These are phyloP conservation scores for Atherinomorus stipes DNA, from an alignment of 2,113 vertebrate genomes.

Conservation along the genomic window DNA sequence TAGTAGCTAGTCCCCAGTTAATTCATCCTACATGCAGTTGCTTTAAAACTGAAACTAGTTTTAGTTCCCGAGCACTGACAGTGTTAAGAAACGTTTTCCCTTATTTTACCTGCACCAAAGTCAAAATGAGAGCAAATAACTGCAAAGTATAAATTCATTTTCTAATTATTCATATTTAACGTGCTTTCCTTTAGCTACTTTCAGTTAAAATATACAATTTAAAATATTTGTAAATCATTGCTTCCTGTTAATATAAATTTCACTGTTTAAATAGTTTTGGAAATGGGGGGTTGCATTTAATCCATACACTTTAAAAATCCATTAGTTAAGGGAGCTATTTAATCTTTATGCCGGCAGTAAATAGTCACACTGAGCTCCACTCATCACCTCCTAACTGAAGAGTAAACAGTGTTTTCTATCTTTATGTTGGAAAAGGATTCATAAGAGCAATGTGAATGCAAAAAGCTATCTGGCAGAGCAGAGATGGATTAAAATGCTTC, in stretches of 20 bases:
- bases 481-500: constrained; percentile 48
- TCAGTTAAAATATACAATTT: background rate
- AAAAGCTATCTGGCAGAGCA: constrained; percentile 13
- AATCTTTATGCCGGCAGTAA: background rate
- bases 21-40: too few species aligned
- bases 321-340: background rate
- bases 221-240: background rate
- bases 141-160: too few species aligned
- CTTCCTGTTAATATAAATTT: background rate
- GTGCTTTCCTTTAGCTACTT: background rate
- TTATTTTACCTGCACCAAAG: too few species aligned
- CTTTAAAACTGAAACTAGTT: too few species aligned
- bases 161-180: too few species aligned
- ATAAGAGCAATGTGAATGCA: constrained; percentile 34
- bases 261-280: background rate
- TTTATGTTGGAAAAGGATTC: constrained; percentile 8
- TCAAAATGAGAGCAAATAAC: too few species aligned
- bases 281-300: background rate
- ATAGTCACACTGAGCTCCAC: background rate
- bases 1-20: too few species aligned
- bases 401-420: constrained; percentile 16
- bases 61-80: too few species aligned
- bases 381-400: constrained; percentile 1
- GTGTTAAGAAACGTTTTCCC: too few species aligned
- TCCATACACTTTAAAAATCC: constrained; percentile 13